phyloP scores from a whole-genome alignment of 2,797 vertebrate species.

The Phataginus tricuspis region DNA sequence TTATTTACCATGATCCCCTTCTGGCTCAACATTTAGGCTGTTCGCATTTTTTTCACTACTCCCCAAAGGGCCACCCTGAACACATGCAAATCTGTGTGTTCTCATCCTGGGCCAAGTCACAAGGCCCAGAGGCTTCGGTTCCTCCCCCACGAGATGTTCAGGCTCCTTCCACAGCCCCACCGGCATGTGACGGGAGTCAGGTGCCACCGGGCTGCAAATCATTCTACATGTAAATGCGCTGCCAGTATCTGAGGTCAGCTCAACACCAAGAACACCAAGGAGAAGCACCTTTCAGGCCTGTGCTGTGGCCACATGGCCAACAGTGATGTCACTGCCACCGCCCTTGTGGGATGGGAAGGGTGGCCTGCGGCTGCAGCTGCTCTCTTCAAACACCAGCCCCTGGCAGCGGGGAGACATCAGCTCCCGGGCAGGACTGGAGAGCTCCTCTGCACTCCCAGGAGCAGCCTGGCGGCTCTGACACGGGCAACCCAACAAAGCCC shows the following conservation, averaged over 20 bases:
- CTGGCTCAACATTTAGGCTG: background rate
- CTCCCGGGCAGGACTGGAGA: background rate
- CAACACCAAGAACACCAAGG: background rate
- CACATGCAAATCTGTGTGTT: background rate
- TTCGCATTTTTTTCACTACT: background rate
- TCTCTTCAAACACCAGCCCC: background rate
- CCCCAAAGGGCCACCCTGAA: background rate
- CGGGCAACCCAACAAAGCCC: too few species aligned
- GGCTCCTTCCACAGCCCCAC: background rate
- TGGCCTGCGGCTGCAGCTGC: background rate
- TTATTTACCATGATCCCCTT: background rate
- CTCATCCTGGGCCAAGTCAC: background rate
- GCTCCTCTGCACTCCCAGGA: rapidly evolving
- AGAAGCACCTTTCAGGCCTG: background rate
- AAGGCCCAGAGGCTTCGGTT: background rate
- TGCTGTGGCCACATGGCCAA: background rate
- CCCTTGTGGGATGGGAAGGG: background rate
- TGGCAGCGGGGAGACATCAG: background rate
- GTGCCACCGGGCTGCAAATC: background rate
- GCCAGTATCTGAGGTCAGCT: background rate
- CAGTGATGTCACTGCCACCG: background rate
- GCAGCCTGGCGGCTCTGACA: background rate
- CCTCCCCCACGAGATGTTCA: background rate
- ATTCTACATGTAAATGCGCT: background rate
- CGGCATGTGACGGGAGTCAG: background rate